Evolutionary conservation across 2,797 vertebrate genomes (phyloP), one percentile per base, ranked within the genome.

Genomic region (Peromyscus attwateri): DNA sequence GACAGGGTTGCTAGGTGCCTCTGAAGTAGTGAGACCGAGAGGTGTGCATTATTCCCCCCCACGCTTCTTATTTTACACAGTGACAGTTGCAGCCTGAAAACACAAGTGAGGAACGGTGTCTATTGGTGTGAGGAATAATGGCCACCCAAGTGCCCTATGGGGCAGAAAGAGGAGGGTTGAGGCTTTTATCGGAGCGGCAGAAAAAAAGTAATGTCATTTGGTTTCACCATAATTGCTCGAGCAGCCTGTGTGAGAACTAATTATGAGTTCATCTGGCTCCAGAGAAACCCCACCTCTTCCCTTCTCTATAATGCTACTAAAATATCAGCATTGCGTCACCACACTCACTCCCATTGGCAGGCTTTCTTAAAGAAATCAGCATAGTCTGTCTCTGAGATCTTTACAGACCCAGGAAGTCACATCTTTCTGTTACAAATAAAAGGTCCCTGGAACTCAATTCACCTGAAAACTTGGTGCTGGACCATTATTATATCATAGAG

Each of bases 1-100:
- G 95, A 97, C 97, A 21, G 94, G 85, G 97, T 98, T 98, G 97
- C 97, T 98, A 98, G 97, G 97, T 97, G 70, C 97, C 91, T 97
- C 88, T 91, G 88, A 96, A 97, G 97, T 60, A 95, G 85, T 71
- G 92, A 97, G 95, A 95, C 91, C 5, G 55, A 95, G 97, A 97
- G 97, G 97, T 96, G 92, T 92, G 75, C 94, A n/a, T 94, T 92
- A 95, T 96, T 96, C 52, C 94, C 96, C 95, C 95, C 94, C 95
- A 89, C 89, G 37, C 75, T 97, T 96, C 97, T 97, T 95, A 92
- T 98, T 97, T 97, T 97, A 96, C 95, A 94, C 97, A 95, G 95
- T 52, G 82, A 91, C 96, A 85, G 89, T 83, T 92, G 94, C 92
- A 97, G 94, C 95, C 87, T 96, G 89, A 91, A 97, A 97, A 97